phyloP scores from a whole-genome alignment of 2,797 vertebrate species.

The Hypotaenidia philippensis region DNA sequence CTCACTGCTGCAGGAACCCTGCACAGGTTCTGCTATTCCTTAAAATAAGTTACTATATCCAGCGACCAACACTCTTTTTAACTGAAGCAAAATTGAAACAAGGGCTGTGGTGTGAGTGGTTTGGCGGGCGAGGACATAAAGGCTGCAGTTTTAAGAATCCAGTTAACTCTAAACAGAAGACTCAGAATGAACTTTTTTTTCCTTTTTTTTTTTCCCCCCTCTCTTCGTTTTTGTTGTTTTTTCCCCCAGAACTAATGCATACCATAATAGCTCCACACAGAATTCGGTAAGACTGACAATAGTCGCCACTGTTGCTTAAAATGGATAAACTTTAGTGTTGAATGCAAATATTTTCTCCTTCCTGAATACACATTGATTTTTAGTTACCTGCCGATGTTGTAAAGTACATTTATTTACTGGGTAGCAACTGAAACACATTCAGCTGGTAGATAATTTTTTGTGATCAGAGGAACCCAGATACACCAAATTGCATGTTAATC shows the following conservation, averaged over 20 bases:
- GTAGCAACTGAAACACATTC: neutral
- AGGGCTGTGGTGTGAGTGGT: neutral
- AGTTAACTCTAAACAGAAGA: neutral
- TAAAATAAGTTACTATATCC: neutral
- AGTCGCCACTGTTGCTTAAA: neutral
- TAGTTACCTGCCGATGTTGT: neutral
- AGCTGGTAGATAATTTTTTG: neutral
- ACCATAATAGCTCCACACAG: neutral
- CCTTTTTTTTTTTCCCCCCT: too few species aligned
- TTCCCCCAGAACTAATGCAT: neutral
- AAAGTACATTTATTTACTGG: neutral
- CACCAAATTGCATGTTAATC: neutral
- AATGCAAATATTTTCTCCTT: neutral
- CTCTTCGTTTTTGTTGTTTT: too few species aligned
- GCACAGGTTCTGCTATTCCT: neutral
- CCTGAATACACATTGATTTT: neutral
- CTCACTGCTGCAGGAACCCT: neutral
- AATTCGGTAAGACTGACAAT: neutral
- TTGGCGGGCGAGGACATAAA: neutral
- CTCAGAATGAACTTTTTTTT: neutral
- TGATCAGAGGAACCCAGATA: neutral
- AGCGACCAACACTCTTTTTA: neutral
- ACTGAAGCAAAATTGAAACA: constrained; percentile 12
- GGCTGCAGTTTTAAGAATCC: constrained; percentile 32
- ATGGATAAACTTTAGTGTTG: neutral